Base-by-base conservation (phyloP, 1,140 invertebrate species). In the Eueides isabella region DNA sequence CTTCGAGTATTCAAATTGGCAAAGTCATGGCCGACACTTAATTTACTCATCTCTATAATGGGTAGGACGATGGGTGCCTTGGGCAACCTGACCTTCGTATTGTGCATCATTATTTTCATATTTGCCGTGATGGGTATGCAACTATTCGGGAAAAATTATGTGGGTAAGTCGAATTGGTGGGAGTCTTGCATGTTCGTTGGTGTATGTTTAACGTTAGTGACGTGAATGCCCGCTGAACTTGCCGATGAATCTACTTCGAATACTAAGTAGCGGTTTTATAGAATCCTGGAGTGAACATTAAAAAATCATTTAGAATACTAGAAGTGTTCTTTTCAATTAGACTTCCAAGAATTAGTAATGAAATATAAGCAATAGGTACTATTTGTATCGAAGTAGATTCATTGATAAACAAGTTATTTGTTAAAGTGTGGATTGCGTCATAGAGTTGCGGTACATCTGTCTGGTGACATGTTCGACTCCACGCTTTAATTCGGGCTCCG, bases 81-180 rank as follows among this genome's bases (percentile, higher is more conserved):
- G 94, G 98, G 98, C 94, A 99, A 99, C 95, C 95, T 99, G 92
- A 99, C 98, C 80, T 98, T 99, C 94, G 98, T 99, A 82, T 95
- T 99, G 89, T 98, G 97, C 91, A 99, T 99, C 94, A 99, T 99
- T 93, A 98, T 99, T 94, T 99, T 99, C 95, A 99, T 99, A 93
- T 99, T 99, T 93, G 98, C 98, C 90, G 98, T 99, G 80, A 99
- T 99, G 98, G 98, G 98, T 79, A 99, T 99, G 97, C 98, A 99
- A 94, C 95, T 99, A 80, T 99, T 99, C 95, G 98, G 98, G 81
- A 97, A 98, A 91, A 97, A 98, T 90, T 99, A 99, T 90, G 96
- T 95, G 94, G 96, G 97, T 97, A 75, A 75, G 74, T 75, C 74
- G 68, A 79, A 91, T 93, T 92, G 88, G 90, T 93, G 90, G 91